Conservation (phyloP, 2,888 invertebrate genomes). For the Conops quadrifasciatus region DNA sequence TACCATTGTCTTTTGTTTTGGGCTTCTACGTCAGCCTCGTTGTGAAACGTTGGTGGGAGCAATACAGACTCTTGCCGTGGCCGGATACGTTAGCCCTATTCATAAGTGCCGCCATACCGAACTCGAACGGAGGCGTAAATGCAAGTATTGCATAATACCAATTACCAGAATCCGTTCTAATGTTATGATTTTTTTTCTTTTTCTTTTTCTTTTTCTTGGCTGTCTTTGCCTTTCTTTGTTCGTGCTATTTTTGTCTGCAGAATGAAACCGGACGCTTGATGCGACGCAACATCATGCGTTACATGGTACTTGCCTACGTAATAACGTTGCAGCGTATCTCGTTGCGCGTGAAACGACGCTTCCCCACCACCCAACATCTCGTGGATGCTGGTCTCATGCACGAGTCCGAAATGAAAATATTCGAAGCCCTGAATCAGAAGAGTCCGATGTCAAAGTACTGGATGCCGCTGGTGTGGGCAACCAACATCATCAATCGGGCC, state of each 20-base stretch:
- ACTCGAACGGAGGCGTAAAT: conserved; percentile 69
- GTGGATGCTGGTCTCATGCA: conserved; percentile 91
- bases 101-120: conserved; percentile 90
- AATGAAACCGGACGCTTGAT: conserved; percentile 89
- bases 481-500: conserved; percentile 88
- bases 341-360: conserved; percentile 84
- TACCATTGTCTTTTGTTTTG: conserved; percentile 94
- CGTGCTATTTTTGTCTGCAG: conserved; percentile 65
- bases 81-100: conserved; percentile 92
- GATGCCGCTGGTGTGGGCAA: conserved; percentile 94
- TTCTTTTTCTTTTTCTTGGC: neutral
- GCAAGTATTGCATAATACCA: conserved; percentile 42
- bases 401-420: conserved; percentile 90
- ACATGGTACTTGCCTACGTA: conserved; percentile 87
- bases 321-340: conserved; percentile 89
- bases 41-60: conserved; percentile 95
- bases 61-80: conserved; percentile 91
- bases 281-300: conserved; percentile 89
- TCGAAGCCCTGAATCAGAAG: conserved; percentile 88
- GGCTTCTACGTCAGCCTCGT: conserved; percentile 94
- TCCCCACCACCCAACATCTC: conserved; percentile 89
- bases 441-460: conserved; percentile 92
- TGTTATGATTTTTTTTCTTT: neutral
- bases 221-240: neutral
- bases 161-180: neutral